phyloP scores from a whole-genome alignment of 2,113 vertebrate species.

The Pelmatolapia mariae region DNA sequence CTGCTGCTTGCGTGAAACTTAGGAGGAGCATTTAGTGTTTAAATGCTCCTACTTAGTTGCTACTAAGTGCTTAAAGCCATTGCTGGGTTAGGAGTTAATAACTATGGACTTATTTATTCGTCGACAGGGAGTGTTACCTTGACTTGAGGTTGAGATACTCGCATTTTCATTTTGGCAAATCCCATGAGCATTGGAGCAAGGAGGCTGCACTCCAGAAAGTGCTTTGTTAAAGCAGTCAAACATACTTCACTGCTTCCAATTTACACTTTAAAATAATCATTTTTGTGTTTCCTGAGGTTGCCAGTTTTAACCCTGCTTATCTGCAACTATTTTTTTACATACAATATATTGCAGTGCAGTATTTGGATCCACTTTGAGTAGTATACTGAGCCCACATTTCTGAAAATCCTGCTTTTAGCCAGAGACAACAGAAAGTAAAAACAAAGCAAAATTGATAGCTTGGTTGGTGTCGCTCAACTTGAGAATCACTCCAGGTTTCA shows the following conservation, averaged over 20 bases:
- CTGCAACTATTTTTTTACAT: fast-evolving
- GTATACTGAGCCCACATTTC: not conserved
- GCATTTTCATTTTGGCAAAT: not conserved
- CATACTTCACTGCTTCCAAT: not conserved
- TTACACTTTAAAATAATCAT: not conserved
- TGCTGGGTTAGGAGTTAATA: not conserved
- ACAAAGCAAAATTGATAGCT: not conserved
- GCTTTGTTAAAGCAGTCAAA: not conserved
- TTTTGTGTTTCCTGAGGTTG: not conserved
- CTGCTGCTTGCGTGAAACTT: not conserved
- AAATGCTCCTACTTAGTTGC: not conserved
- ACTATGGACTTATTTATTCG: not conserved
- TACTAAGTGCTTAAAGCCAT: not conserved
- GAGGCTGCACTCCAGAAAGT: not conserved
- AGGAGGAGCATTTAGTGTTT: not conserved
- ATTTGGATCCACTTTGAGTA: not conserved
- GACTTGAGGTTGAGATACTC: not conserved
- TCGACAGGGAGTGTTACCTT: not conserved
- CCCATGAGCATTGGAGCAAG: not conserved
- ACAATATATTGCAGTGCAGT: not conserved
- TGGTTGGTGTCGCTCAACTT: not conserved
- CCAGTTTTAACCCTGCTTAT: not conserved
- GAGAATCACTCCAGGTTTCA: not conserved
- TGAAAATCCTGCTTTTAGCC: not conserved
- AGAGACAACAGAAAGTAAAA: not conserved